These are phyloP conservation scores for Muscidifurax raptorellus DNA, from an alignment of 1,140 invertebrate genomes.

Conservation along the genomic window DNA sequence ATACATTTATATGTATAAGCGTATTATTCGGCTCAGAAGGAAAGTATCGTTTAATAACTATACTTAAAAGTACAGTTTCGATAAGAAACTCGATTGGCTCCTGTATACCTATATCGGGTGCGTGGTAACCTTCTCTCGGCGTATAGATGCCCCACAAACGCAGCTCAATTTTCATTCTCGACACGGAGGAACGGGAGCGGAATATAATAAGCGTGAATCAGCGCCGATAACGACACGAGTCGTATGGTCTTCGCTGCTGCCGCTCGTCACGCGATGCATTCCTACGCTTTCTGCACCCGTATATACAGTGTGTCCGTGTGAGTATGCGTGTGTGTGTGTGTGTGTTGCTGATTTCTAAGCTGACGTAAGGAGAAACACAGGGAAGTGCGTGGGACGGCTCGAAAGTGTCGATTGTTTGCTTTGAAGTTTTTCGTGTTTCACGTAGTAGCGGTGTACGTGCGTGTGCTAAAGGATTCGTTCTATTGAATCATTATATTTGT, in stretches of 20 bases:
- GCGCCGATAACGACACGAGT: background rate
- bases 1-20: too few species aligned
- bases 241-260: background rate
- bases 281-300: constrained; percentile 12
- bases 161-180: background rate
- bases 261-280: constrained; percentile 10
- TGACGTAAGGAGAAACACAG: background rate
- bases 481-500: too few species aligned
- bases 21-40: too few species aligned
- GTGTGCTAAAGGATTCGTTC: too few species aligned
- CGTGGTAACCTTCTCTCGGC: too few species aligned
- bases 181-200: background rate
- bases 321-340: background rate
- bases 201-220: constrained; percentile 15
- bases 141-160: background rate
- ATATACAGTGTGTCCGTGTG: background rate
- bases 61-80: too few species aligned
- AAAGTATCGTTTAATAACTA: too few species aligned
- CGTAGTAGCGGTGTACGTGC: too few species aligned
- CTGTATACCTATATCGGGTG: too few species aligned
- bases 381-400: background rate
- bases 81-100: too few species aligned
- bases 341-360: background rate
- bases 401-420: background rate
- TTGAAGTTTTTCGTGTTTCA: background rate